These are phyloP conservation scores for Argya squamiceps DNA, from an alignment of 2,797 vertebrate species.

Conservation along the genomic window DNA sequence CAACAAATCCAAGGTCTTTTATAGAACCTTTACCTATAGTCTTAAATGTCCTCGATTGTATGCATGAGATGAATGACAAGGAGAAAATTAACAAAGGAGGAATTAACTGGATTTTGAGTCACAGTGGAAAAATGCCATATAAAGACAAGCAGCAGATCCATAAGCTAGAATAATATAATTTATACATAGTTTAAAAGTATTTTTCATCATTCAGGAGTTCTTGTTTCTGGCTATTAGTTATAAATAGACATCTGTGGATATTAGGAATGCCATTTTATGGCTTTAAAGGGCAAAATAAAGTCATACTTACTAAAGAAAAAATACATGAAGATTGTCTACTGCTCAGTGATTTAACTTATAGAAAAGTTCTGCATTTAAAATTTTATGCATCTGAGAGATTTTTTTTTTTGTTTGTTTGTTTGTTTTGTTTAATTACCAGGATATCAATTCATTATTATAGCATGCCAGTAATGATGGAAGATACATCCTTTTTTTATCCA, in stretches of 20 bases:
- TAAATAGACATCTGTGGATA: not conserved
- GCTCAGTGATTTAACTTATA: not conserved
- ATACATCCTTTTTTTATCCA: not conserved
- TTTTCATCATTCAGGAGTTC: not conserved
- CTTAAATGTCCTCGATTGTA: not conserved
- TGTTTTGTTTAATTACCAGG: not conserved
- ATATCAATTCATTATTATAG: not conserved
- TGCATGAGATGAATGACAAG: not conserved
- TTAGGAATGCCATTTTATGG: not conserved
- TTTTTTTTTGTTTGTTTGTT: not conserved
- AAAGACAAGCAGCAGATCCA: not conserved
- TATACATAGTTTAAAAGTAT: not conserved
- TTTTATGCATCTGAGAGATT: not conserved
- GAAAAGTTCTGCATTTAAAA: not conserved
- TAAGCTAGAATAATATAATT: not conserved
- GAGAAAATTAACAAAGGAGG: not conserved
- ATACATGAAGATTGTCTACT: not conserved
- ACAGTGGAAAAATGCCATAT: not conserved
- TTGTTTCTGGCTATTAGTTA: not conserved
- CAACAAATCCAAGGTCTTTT: not conserved
- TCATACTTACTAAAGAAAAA: not conserved
- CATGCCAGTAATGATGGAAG: not conserved
- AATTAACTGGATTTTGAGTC: not conserved
- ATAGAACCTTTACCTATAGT: not conserved
- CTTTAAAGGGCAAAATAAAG: not conserved